These are phyloP conservation scores for Drosophila orena DNA, from an alignment of 1,140 invertebrate species.

Conservation along the genomic window DNA sequence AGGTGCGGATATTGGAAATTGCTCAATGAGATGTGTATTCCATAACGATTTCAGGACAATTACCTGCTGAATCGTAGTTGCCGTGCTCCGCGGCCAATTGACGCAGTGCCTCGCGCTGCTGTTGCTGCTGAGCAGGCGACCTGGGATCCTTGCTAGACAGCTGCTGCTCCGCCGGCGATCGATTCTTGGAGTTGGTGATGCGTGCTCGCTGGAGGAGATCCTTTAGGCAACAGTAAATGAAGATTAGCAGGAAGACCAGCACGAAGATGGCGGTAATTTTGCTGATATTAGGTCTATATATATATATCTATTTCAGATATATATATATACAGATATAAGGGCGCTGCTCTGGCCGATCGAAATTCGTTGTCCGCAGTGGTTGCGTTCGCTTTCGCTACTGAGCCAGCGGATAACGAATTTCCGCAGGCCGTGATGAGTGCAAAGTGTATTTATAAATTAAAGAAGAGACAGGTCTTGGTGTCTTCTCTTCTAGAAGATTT, in stretches of 20 bases:
- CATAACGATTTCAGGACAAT: neutral
- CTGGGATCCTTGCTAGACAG: constrained; percentile 26
- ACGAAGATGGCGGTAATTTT: constrained; percentile 61
- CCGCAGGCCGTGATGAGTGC: constrained; percentile 54
- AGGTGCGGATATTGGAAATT: constrained; percentile 52
- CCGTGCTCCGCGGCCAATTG: constrained; percentile 63
- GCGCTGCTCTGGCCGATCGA: constrained; percentile 8
- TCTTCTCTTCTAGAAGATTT: constrained; percentile 12
- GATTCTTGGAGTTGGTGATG: constrained; percentile 37
- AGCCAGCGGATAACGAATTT: constrained; percentile 32
- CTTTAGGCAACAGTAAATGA: constrained; percentile 63
- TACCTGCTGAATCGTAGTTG: constrained; percentile 65
- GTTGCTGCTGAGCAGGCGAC: constrained; percentile 40
- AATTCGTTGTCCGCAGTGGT: constrained; percentile 33
- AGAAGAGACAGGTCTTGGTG: constrained; percentile 29
- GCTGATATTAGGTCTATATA: constrained; percentile 20
- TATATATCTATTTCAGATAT: constrained; percentile 23
- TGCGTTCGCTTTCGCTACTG: constrained; percentile 63
- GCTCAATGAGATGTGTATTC: constrained; percentile 13
- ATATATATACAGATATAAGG: constrained; percentile 12
- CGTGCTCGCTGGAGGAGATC: constrained; percentile 62
- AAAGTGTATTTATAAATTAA: constrained; percentile 70
- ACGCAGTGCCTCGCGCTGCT: constrained; percentile 58
- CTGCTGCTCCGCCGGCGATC: constrained; percentile 27
- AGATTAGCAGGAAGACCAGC: constrained; percentile 47